Percentiles rank a stretch among this genome's conserved stretches.
These are phyloP conservation scores for Sweltsa coloradensis DNA, from an alignment of 1,140 invertebrate species.

Conservation along the genomic window DNA sequence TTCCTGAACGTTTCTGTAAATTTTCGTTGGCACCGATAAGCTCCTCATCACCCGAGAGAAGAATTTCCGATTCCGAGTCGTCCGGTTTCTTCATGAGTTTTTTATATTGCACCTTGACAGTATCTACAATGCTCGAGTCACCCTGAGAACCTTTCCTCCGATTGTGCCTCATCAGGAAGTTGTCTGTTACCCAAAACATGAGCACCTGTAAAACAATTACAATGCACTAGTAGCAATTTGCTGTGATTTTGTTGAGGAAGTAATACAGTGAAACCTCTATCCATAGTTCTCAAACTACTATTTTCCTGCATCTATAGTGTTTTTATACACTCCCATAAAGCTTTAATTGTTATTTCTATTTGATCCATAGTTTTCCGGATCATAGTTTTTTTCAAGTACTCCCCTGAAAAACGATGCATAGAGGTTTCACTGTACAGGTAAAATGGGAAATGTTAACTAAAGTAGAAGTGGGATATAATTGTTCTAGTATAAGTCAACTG, in stretches of 20 bases:
- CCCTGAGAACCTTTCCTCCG: background rate
- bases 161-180: conserved; percentile 52
- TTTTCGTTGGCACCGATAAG: conserved; percentile 20
- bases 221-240: too few species aligned
- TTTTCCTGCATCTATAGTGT: background rate
- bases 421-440: background rate
- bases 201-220: conserved; percentile 46
- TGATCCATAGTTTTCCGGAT: too few species aligned
- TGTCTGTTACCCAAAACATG: conserved; percentile 76
- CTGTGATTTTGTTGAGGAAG: too few species aligned
- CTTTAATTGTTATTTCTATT: too few species aligned
- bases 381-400: background rate
- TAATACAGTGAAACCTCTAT: too few species aligned
- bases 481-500: too few species aligned
- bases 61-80: conserved; percentile 37
- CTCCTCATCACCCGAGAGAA: conserved; percentile 38
- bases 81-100: conserved; percentile 26
- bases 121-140: conserved; percentile 20
- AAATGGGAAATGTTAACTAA: too few species aligned
- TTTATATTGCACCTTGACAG: conserved; percentile 37
- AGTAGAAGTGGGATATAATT: too few species aligned
- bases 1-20: conserved; percentile 10
- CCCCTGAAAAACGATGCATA: too few species aligned
- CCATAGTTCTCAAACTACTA: background rate
- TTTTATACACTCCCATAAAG: background rate